Base-by-base conservation (phyloP, 2,113 vertebrate species). In the Petrocephalus microphthalmus region DNA sequence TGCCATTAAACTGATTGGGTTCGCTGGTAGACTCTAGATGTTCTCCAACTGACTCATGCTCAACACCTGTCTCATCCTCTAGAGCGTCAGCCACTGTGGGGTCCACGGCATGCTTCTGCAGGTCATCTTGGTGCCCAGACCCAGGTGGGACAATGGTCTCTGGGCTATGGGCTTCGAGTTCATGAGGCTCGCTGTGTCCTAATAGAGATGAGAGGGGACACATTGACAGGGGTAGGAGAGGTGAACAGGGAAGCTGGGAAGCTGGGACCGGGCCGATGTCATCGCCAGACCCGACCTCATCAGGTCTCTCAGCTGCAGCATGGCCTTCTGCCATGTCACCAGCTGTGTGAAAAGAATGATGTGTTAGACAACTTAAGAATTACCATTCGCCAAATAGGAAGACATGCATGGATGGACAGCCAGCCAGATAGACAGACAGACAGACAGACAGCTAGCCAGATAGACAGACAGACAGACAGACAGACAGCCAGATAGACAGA, bases 1-100 rank as follows among this genome's bases (percentile, higher is more conserved):
- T 56, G 17, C 33, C 88, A 8, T 33, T 10, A 17, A 87, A 81
- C 0, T 85, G 54, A 1, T 4, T 88, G 0, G 89, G 88, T 20
- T 92, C 91, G 42, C 25, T 89, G 45, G 47, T 19, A 33, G 67
- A 47, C 47, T 89, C 89, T 45, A 60, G 25, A 85, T 51, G 92
- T 85, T 92, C 92, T 42, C 87, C 22, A 45, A 47, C 84, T 87
- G 17, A 94, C 91, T 92, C 92, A 19, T 91, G 88, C 85, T 87
- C 92, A 45, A 90, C 88, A 67, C 42, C 42, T 42, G 42, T 42
- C 42, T 42, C 42, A 42, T 42, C 42, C 42, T 42, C 42, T 42
- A 42, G 42, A 42, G 42, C 7, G 15, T 87, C 89, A 8, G 89
- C n/a, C 2, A 53, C 67, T 53, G 92, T 91, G 52, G 91, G 88